Evolutionary conservation across 2,888 invertebrate species (phyloP).

Genomic region (Polydrusus cervinus): DNA sequence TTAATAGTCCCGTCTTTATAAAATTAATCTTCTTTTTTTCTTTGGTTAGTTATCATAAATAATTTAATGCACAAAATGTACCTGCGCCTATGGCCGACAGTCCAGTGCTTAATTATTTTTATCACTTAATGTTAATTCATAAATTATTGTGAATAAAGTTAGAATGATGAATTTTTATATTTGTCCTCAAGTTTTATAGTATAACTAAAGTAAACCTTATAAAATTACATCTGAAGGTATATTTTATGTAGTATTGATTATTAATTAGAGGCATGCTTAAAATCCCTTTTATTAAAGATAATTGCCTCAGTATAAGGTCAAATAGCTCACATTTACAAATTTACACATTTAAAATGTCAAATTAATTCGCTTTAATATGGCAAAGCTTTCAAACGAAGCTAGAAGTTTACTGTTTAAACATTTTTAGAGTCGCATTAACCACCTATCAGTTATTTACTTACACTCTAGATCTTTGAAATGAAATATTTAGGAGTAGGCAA

Average conservation of each 20-base stretch:
- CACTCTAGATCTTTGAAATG: not conserved
- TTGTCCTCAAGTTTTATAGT: no score
- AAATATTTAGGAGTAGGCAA: no score
- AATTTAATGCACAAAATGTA: no score
- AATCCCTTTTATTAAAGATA: constrained; percentile 4
- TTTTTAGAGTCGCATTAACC: constrained; percentile 3
- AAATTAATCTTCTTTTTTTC: no score
- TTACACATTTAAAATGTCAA: constrained; percentile 12
- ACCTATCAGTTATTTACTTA: not conserved
- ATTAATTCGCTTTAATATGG: not conserved
- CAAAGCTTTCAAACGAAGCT: not conserved
- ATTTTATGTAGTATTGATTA: not conserved
- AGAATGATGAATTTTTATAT: no score
- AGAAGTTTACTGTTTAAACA: not conserved
- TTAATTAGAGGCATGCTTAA: not conserved
- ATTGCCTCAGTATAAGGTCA: constrained; percentile 1
- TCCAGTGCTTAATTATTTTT: no score
- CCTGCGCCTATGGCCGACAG: no score
- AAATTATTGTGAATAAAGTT: no score
- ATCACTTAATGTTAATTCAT: no score
- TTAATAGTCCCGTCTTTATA: no score
- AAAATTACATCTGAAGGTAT: not conserved
- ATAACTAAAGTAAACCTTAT: no score
- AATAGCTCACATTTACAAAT: constrained; percentile 11
- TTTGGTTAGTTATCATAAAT: no score